Evolutionary conservation across 2,888 invertebrate genomes (phyloP), one percentile per base, ranked within the genome.

Genomic region (Lysandra coridon): DNA sequence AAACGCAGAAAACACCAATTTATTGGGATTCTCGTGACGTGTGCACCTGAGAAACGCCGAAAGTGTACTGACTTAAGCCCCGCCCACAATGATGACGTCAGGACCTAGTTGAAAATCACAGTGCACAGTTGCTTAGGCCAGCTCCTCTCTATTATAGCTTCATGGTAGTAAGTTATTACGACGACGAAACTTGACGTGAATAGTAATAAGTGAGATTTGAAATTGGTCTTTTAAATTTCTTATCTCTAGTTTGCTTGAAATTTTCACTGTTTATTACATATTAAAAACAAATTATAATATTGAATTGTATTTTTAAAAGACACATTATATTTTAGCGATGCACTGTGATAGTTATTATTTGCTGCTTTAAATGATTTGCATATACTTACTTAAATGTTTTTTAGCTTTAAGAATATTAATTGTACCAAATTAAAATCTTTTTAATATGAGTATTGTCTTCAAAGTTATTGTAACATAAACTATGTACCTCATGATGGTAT

Each of bases 261-360:
- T 10, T 64, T 64, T 64, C 30, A 64, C 30, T 64, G 23, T 62
- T 30, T 64, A 23, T 64, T 23, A 64, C 30, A 12, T 23, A 23
- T 23, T 23, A 23, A 23, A 12, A 30, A 64, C 23, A 12, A 64
- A 64, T 30, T 12, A 12, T 64, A 64, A 30, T 64, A 12, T 64
- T 23, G 6, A 69, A 69, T 33, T 69, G 14, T 64, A 30, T 64
- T 49, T 37, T 79, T 78, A 80, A 75, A 80, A 81, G 80, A 84
- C 82, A 82, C 81, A 79, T 82, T 78, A 81, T 84, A 78, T 80
- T 81, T 77, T 80, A 80, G 80, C 73, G 78, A 82, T 82, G 83
- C 83, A 82, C 84, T 84, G 84, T 85, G 84, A 84, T 84, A 83
- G 80, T 76, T 82, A 80, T 78, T 75, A 80, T 73, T 82, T 80